A percentile compares a stretch with the other conserved stretches of the same genome.
Conservation (phyloP, 2,113 vertebrate species). For the Hyaena hyaena region DNA sequence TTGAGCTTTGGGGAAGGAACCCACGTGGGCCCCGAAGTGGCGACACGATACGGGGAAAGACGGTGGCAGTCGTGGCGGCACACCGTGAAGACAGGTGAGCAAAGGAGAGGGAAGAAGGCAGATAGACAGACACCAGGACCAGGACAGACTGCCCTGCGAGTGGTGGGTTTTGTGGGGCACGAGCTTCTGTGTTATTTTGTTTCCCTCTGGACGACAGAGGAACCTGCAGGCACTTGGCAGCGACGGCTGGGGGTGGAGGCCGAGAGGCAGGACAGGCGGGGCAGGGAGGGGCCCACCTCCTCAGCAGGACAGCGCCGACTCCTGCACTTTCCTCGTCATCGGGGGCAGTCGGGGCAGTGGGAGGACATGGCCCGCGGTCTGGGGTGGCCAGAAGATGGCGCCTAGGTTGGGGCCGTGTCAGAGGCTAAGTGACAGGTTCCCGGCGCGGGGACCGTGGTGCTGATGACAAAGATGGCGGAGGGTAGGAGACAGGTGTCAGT, state of each 20-base stretch:
- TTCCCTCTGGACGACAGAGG: background rate
- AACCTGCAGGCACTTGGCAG: background rate
- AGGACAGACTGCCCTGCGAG: accelerated
- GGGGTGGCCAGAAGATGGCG: background rate
- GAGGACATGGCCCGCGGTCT: background rate
- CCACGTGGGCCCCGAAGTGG: accelerated
- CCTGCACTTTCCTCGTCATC: no score
- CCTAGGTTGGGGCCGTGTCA: background rate
- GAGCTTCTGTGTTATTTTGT: background rate
- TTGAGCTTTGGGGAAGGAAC: background rate
- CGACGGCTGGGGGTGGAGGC: no score
- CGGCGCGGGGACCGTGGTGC: no score
- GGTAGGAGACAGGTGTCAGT: background rate
- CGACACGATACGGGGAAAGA: no score
- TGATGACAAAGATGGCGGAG: background rate
- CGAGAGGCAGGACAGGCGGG: no score
- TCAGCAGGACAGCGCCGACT: no score
- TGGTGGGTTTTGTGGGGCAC: background rate
- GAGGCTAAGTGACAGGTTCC: background rate
- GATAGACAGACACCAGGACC: background rate
- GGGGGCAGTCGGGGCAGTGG: no score
- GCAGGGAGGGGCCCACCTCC: background rate
- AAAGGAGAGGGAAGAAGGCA: background rate
- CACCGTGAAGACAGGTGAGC: background rate
- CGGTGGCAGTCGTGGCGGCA: accelerated